phyloP scores from a whole-genome alignment of 2,888 invertebrate genomes.

The Tachystola acroxantha region DNA sequence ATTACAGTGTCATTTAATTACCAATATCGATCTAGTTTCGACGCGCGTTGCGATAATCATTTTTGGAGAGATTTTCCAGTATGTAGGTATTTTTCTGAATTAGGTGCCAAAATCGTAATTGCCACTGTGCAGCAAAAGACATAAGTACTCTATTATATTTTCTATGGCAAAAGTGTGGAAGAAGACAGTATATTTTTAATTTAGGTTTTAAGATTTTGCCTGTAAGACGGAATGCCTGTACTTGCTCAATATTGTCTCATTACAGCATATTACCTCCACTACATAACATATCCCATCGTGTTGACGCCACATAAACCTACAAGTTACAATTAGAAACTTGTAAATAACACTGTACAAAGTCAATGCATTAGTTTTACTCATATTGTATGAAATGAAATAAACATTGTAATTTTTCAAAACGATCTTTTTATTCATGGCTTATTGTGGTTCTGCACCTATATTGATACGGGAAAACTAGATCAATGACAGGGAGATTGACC shows the following conservation, averaged over 20 bases:
- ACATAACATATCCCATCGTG: constrained; percentile 9
- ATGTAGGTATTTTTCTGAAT: no score
- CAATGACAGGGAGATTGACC: constrained; percentile 35
- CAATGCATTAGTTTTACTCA: constrained; percentile 21
- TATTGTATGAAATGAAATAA: constrained; percentile 44
- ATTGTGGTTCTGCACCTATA: constrained; percentile 52
- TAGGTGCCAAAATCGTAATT: no score
- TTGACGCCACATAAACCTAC: constrained; percentile 1
- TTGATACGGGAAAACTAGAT: constrained; percentile 47
- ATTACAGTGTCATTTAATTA: no score
- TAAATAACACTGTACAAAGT: constrained; percentile 33
- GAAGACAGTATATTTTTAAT: no score
- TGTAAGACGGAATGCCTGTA: no score
- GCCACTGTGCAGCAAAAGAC: no score
- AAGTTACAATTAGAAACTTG: constrained; percentile 12
- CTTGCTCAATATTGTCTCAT: background rate
- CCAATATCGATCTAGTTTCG: no score
- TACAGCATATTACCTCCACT: background rate
- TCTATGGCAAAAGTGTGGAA: no score
- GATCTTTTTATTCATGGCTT: constrained; percentile 62
- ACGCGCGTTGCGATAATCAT: no score
- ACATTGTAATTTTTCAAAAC: constrained; percentile 54
- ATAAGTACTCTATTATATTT: no score
- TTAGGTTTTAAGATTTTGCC: no score
- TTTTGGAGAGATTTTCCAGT: no score